phyloP scores from a whole-genome alignment of 2,113 vertebrate genomes.

The Phalacrocorax pelagicus region DNA sequence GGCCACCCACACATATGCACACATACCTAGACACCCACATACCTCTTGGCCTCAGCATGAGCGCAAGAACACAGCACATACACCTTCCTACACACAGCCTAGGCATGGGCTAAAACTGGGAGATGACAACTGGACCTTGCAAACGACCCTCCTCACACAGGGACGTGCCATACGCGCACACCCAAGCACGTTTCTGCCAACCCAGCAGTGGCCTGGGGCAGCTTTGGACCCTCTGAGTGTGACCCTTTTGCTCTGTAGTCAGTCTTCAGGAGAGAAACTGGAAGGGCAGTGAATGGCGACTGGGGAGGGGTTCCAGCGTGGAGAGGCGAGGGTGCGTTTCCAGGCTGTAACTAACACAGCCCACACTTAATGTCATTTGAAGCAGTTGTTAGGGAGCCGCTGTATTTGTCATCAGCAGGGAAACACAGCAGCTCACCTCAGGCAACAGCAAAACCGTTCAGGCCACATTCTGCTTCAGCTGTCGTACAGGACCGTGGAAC shows the following conservation, averaged over 20 bases:
- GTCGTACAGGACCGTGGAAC: neutral
- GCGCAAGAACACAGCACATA: accelerated
- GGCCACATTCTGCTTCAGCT: neutral
- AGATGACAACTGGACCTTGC: neutral
- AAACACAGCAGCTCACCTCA: neutral
- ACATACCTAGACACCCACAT: accelerated
- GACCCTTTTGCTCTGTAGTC: neutral
- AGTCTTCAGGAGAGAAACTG: neutral
- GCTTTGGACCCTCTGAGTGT: neutral
- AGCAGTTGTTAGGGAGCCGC: neutral
- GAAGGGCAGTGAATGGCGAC: neutral
- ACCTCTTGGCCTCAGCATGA: neutral
- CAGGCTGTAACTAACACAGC: neutral
- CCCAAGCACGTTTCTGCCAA: neutral
- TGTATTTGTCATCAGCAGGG: neutral
- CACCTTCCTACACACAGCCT: neutral
- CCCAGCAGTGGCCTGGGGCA: neutral
- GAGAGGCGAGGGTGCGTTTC: neutral
- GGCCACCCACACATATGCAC: neutral
- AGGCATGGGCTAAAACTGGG: neutral
- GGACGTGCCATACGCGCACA: too few species aligned
- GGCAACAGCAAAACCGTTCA: neutral
- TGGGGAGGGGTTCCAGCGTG: neutral
- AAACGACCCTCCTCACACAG: neutral
- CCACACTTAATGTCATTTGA: neutral